Evolutionary conservation across 2,888 invertebrate genomes (phyloP).

Genomic region (Ectemnius lituratus): DNA sequence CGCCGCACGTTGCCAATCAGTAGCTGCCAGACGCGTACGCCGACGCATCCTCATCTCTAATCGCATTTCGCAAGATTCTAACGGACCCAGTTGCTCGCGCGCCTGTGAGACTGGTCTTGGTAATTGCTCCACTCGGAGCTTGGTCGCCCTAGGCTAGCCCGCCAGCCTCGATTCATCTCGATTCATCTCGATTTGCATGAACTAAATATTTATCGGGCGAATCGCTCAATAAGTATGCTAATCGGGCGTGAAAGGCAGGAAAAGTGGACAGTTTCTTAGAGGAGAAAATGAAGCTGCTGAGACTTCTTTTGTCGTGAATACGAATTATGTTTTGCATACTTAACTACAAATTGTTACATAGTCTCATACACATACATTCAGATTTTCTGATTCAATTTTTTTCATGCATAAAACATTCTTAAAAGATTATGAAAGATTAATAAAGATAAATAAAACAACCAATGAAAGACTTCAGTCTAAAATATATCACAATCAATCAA

Average conservation of each 20-base stretch:
- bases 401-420: constrained; percentile 21
- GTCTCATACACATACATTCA: too few relatives aligned
- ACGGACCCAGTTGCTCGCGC: constrained; percentile 29
- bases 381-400: constrained; percentile 2
- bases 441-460: too few relatives aligned
- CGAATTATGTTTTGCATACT: too few relatives aligned
- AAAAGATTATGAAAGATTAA: too few relatives aligned
- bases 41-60: neutral
- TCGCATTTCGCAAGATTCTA: constrained; percentile 24
- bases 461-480: too few relatives aligned
- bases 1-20: too few relatives aligned
- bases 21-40: neutral
- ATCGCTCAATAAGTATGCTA: constrained; percentile 50
- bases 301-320: too few relatives aligned
- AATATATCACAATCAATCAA: too few relatives aligned
- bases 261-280: too few relatives aligned
- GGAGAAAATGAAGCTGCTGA: too few relatives aligned
- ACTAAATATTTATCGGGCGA: constrained; percentile 63
- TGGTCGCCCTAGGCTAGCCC: constrained; percentile 40
- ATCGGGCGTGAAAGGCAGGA: neutral
- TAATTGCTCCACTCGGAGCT: constrained; percentile 26
- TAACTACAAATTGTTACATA: too few relatives aligned
- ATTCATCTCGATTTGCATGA: constrained; percentile 56
- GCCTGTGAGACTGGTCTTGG: constrained; percentile 27
- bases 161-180: constrained; percentile 52